Evolutionary conservation across 2,113 vertebrate species (phyloP).

Genomic region (Ovis aries): ARS-UI_Ramb_v3.0 NC_056063.1:24656501-24657000

Average conservation of each 20-base stretch:
- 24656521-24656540: not conserved
- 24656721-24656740: not conserved
- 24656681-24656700: not conserved
- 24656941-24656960: not conserved
- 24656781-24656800: not conserved
- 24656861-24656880: not conserved
- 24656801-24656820: not conserved
- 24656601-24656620: not conserved
- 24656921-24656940: not conserved
- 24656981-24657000: not conserved
- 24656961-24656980: not conserved
- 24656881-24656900: not conserved
- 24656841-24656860: not conserved
- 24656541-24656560: not conserved
- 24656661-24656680: not conserved
- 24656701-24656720: not conserved
- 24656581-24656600: not conserved
- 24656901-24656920: not conserved
- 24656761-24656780: not conserved
- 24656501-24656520: not conserved
- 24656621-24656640: not conserved
- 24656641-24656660: not conserved
- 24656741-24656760: not conserved
- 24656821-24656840: not conserved
- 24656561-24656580: not conserved